Evolutionary conservation across 2,888 invertebrate species (phyloP).

Genomic region (Rhagonycha fulva): DNA sequence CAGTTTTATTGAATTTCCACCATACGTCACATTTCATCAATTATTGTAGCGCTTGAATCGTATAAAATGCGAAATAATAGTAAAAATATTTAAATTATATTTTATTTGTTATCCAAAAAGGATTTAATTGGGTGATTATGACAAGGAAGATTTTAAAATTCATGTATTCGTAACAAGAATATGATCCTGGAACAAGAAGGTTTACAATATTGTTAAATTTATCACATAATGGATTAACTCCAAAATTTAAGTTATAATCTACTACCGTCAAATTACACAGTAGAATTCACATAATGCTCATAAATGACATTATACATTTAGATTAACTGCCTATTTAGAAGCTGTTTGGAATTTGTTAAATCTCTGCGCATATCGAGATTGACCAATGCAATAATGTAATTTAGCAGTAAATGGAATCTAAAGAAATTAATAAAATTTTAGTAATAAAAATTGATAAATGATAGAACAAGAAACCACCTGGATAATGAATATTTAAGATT

Average conservation of each 20-base stretch:
- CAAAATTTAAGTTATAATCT: background rate
- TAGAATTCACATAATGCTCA: background rate
- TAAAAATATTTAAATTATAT: background rate
- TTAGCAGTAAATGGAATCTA: too few species aligned
- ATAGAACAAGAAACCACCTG: too few species aligned
- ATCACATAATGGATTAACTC: background rate
- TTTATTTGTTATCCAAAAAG: background rate
- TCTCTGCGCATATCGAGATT: background rate
- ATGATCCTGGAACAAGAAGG: background rate
- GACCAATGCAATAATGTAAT: background rate
- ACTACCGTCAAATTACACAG: background rate
- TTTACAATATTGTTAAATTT: background rate
- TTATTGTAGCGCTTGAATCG: background rate
- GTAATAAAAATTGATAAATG: too few species aligned
- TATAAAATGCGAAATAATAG: background rate
- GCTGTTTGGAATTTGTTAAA: background rate
- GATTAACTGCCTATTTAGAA: background rate
- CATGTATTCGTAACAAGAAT: background rate
- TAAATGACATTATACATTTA: background rate
- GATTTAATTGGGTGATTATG: background rate
- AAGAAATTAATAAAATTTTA: too few species aligned
- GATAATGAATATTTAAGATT: too few species aligned
- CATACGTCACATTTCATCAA: background rate
- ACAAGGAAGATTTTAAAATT: background rate
- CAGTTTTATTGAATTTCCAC: background rate